Conservation (phyloP, 2,888 invertebrate genomes). For the Helicoverpa assulta region DNA sequence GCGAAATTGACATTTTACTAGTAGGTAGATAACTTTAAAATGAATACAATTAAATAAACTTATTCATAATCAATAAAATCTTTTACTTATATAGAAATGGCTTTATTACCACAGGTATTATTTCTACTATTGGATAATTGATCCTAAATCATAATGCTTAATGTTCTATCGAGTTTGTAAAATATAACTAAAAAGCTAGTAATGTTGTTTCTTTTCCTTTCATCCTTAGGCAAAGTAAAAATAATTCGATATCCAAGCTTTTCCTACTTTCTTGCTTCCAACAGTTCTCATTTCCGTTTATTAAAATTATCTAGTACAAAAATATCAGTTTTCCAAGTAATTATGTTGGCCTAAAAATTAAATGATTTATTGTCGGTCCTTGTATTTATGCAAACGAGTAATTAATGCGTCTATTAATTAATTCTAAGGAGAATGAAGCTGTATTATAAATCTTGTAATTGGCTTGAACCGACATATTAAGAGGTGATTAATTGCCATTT, state of each 20-base stretch:
- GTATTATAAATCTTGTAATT: conserved; percentile 45
- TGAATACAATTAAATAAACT: too few species aligned
- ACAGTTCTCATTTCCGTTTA: conserved; percentile 35
- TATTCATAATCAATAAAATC: too few species aligned
- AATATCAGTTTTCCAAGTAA: conserved; percentile 31
- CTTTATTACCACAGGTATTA: too few species aligned
- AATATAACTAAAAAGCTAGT: too few species aligned
- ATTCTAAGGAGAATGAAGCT: conserved; percentile 40
- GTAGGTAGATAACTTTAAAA: too few species aligned
- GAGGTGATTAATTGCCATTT: conserved; percentile 57
- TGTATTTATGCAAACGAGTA: conserved; percentile 36
- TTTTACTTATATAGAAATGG: too few species aligned
- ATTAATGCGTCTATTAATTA: conserved; percentile 48
- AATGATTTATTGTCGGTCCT: conserved; percentile 22
- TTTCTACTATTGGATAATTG: too few species aligned
- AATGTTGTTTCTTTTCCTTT: conserved; percentile 8
- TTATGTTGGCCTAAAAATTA: conserved; percentile 11
- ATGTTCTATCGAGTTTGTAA: too few species aligned
- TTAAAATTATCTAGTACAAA: conserved; percentile 21
- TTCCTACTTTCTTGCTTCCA: conserved; percentile 18
- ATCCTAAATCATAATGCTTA: too few species aligned
- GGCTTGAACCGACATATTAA: conserved; percentile 42
- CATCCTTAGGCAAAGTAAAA: conserved; percentile 9
- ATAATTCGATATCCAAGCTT: conserved; percentile 27
- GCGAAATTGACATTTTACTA: too few species aligned